Evolutionary conservation across 2,888 invertebrate genomes (phyloP).

Genomic region (Xestoiulus laeticollis): DNA sequence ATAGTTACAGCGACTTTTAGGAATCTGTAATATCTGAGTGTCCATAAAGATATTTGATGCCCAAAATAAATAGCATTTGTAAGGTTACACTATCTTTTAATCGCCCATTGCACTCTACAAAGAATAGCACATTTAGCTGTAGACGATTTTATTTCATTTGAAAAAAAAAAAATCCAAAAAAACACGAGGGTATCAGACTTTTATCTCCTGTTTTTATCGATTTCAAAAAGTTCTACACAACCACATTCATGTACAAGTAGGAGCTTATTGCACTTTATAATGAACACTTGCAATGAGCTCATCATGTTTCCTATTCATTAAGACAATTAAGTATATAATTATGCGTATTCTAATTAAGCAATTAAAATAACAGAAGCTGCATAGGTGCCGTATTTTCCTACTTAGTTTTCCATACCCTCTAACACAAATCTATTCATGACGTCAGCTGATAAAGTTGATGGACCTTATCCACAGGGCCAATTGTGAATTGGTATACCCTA

Average conservation of each 20-base stretch:
- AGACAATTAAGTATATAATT: not conserved
- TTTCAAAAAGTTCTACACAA: not conserved
- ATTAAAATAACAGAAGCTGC: conserved; percentile 22
- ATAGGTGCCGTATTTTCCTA: not conserved
- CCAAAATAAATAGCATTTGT: no score
- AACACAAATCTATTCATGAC: not conserved
- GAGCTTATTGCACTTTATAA: not conserved
- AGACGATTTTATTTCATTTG: not conserved
- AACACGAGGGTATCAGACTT: no score
- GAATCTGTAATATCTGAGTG: no score
- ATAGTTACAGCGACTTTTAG: no score
- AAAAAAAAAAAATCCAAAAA: not conserved
- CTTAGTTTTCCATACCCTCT: not conserved
- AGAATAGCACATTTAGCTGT: no score
- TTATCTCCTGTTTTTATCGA: not conserved
- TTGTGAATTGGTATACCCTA: no score
- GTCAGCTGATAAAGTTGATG: not conserved
- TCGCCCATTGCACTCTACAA: no score
- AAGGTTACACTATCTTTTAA: no score
- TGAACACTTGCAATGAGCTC: not conserved
- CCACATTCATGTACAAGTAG: not conserved
- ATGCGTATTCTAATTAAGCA: conserved; percentile 22
- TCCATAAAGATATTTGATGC: no score
- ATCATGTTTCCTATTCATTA: not conserved
- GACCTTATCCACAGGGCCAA: no score